Evolutionary conservation across 1,140 invertebrate genomes (phyloP).

Genomic region (Calosoma granatense): DNA sequence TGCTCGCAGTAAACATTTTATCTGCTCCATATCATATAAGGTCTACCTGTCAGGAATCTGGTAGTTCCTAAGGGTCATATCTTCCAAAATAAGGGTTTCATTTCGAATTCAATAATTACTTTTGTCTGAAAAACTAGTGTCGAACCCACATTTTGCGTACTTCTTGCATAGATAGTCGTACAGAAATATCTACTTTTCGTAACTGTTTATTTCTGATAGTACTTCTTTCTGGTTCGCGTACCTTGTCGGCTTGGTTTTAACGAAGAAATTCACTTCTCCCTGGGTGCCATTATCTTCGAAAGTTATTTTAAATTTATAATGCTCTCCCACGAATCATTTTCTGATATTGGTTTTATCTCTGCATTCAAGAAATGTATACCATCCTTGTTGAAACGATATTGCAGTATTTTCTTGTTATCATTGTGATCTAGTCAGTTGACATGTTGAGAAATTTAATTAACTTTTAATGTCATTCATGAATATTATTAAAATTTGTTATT

Average conservation of each 20-base stretch:
- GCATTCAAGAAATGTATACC: not conserved
- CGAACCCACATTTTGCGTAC: not conserved
- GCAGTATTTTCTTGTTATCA: not conserved
- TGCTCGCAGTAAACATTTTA: not conserved
- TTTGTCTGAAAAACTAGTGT: not conserved
- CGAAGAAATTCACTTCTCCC: not conserved
- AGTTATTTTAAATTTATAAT: not conserved
- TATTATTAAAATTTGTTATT: no score
- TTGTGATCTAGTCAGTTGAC: no score
- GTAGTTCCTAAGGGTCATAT: not conserved
- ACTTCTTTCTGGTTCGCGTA: not conserved
- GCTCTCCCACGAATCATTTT: not conserved
- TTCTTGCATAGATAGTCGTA: not conserved
- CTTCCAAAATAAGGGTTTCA: not conserved
- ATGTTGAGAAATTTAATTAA: no score
- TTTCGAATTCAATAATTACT: not conserved
- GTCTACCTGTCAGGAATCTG: not conserved
- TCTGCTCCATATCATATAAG: not conserved
- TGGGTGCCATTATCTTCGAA: not conserved
- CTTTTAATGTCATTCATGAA: no score
- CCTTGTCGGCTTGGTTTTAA: not conserved
- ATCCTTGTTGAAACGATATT: not conserved
- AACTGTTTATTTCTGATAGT: not conserved
- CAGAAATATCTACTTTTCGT: conserved; percentile 13
- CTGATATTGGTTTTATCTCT: not conserved